Conservation (phyloP, 2,888 invertebrate genomes). For the Adelognathus sp. region DNA sequence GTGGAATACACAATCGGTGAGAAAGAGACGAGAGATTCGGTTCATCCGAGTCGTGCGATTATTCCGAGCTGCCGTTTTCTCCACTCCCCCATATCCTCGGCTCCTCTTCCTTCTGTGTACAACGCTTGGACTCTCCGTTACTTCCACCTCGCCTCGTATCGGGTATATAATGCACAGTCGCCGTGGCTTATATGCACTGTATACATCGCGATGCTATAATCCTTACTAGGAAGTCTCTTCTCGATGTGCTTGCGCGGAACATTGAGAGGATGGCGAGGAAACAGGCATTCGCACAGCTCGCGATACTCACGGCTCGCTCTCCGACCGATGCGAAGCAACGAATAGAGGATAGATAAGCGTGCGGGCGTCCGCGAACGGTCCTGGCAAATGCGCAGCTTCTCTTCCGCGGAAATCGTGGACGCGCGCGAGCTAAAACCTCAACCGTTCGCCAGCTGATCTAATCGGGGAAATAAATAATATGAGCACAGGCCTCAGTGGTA, state of each 20-base stretch:
- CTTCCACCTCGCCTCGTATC: constrained; percentile 39
- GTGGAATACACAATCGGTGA: not conserved
- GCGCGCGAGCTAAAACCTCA: constrained; percentile 40
- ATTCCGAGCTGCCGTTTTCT: constrained; percentile 32
- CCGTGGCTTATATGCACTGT: not conserved
- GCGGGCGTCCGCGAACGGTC: constrained; percentile 22
- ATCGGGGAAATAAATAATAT: constrained; percentile 58
- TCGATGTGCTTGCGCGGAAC: not conserved
- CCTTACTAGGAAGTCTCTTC: constrained; percentile 58
- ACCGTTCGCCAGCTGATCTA: constrained; percentile 55
- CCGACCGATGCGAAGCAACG: too few species aligned
- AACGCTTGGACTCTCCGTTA: constrained; percentile 45
- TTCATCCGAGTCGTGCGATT: constrained; percentile 45
- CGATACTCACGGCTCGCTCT: constrained; percentile 36
- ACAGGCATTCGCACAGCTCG: constrained; percentile 48
- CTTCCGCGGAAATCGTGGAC: constrained; percentile 34
- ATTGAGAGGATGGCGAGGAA: constrained; percentile 40
- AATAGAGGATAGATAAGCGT: constrained; percentile 32
- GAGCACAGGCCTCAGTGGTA: constrained; percentile 29
- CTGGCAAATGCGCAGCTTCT: constrained; percentile 32
- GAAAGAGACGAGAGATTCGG: not conserved
- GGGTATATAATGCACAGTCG: not conserved
- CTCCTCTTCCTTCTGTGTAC: constrained; percentile 44
- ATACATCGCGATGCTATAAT: constrained; percentile 31
- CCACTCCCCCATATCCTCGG: constrained; percentile 7